Base-by-base conservation (phyloP, 1,140 invertebrate species). In the Zaprionus nigranus region DNA sequence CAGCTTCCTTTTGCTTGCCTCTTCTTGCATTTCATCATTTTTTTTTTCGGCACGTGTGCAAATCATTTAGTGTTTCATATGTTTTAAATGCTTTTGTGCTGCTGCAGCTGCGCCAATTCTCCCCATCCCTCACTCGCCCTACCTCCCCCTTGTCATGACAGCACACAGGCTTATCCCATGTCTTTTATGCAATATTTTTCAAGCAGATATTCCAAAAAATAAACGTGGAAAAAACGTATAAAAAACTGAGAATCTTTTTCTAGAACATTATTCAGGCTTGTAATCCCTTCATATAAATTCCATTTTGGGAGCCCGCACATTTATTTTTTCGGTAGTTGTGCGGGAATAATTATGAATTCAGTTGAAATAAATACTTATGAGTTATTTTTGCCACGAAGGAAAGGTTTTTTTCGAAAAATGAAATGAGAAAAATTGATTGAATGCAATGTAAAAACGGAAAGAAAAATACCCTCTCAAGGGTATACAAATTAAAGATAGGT, bases 1-100 rank as follows among this genome's bases (percentile, higher is more conserved):
- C 57, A 59, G n/a, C 15, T 24, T 58, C 11, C 40, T 36, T 11
- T 57, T 46, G 40, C n/a, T 43, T 46, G n/a, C n/a, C n/a, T 46
- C 40, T 17, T 17, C 53, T 70, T 63, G 15, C 22, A 11, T 59
- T 38, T 53, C 26, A 28, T 56, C 6, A 28, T 53, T 36, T 54
- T 26, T 22, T 24, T 60, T 59, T 72, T 65, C 22, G 63, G 70
- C 70, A 73, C 70, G 70, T 73, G 70, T 59, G 56, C 70, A 49
- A 67, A 73, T 73, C 70, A 67, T 73, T 73, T 73, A 73, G 63
- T 51, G 63, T 60, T 71, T 66, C 67, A 73, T 73, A 66, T 51
- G 56, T 54, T 67, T 67, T 40, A 67, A 67, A 73, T 60, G 69
- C 62, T 59, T 65, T 63, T 65, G 30, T 64, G 20, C 68, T 40